These are phyloP conservation scores for Tetheella fluctuosa DNA, from an alignment of 2,888 invertebrate species.

Conservation along the genomic window DNA sequence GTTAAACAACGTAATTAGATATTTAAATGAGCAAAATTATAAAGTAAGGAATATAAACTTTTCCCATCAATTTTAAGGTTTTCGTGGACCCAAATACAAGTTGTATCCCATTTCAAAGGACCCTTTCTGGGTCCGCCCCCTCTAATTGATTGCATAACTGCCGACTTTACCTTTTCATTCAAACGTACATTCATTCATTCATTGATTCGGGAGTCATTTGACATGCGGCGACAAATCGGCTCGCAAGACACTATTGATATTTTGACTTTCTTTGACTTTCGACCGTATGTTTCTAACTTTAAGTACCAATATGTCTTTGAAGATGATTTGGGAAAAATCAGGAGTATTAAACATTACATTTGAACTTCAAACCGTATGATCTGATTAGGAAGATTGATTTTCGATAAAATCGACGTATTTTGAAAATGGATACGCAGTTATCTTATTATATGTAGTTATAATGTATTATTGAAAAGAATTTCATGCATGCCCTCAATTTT, in stretches of 20 bases:
- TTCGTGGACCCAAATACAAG: constrained; percentile 42
- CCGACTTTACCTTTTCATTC: constrained; percentile 53
- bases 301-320: constrained; percentile 7
- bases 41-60: constrained; percentile 22
- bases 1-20: background rate
- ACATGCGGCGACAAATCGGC: constrained; percentile 78
- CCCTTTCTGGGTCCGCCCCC: constrained; percentile 60
- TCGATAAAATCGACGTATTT: constrained; percentile 12
- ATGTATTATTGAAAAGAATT: constrained; percentile 65
- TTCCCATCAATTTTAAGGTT: constrained; percentile 28
- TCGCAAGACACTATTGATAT: constrained; percentile 48
- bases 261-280: background rate
- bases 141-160: constrained; percentile 80
- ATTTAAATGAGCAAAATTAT: constrained; percentile 10
- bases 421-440: constrained; percentile 57
- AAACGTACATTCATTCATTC: constrained; percentile 53
- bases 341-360: constrained; percentile 20
- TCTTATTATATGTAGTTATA: constrained; percentile 70
- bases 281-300: constrained; percentile 14
- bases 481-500: constrained; percentile 72
- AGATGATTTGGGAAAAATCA: background rate
- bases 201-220: constrained; percentile 61
- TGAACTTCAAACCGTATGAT: constrained; percentile 17
- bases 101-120: constrained; percentile 48
- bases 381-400: constrained; percentile 13